These are phyloP conservation scores for Macroteleia sp. DNA, from an alignment of 2,888 invertebrate genomes.

Conservation along the genomic window DNA sequence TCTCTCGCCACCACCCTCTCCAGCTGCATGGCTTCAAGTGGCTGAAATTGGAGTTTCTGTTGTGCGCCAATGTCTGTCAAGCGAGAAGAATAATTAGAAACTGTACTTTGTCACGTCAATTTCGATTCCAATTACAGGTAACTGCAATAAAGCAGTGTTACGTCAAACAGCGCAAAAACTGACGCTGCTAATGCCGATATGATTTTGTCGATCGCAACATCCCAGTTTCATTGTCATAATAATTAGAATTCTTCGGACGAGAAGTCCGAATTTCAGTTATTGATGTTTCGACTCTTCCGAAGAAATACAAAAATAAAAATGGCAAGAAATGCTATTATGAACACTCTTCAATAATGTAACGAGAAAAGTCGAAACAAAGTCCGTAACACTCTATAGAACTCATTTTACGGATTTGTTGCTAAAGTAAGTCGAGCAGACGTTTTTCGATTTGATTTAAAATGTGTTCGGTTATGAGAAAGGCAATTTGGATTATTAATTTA, in stretches of 20 bases:
- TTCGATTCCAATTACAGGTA: slow-evolving; percentile 68
- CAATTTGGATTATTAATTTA: too few species aligned
- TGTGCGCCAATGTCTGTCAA: slow-evolving; percentile 69
- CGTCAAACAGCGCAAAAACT: slow-evolving; percentile 41
- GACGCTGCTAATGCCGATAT: slow-evolving; percentile 26
- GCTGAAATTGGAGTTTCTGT: slow-evolving; percentile 67
- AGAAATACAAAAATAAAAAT: too few species aligned
- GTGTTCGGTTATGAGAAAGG: too few species aligned
- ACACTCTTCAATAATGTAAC: slow-evolving; percentile 14
- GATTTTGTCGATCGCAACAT: slow-evolving; percentile 33
- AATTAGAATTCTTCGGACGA: slow-evolving; percentile 50
- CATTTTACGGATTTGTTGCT: too few species aligned
- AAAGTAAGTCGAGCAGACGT: too few species aligned
- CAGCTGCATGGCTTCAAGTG: slow-evolving; percentile 67
- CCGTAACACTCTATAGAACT: too few species aligned
- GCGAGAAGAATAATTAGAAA: slow-evolving; percentile 71
- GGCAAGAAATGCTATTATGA: too few species aligned
- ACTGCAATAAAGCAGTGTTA: slow-evolving; percentile 40
- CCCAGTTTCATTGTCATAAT: slow-evolving; percentile 39
- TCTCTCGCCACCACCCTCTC: slow-evolving; percentile 53
- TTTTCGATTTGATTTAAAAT: too few species aligned
- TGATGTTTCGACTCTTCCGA: slow-evolving; percentile 23
- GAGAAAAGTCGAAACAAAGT: slow-evolving; percentile 4
- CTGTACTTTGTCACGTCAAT: slow-evolving; percentile 67
- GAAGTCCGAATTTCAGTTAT: slow-evolving; percentile 25